A percentile compares a stretch with the other conserved stretches of the same genome.
phyloP scores from a whole-genome alignment of 2,888 invertebrate species.

The Cyrtodaria siliqua region DNA sequence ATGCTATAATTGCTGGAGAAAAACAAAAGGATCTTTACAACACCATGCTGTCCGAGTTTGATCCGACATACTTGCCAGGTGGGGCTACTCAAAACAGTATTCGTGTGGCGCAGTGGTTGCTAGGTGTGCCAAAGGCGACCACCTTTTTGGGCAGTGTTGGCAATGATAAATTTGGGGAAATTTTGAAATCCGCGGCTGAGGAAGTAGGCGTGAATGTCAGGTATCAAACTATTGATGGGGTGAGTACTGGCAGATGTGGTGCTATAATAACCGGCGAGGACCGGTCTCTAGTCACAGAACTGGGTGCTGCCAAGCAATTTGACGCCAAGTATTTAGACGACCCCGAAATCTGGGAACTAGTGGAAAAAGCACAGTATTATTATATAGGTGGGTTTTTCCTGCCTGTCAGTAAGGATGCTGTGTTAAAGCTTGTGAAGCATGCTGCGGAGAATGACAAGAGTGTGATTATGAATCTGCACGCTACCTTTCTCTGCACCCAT shows the following conservation, averaged over 20 bases:
- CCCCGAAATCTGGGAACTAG: conserved; percentile 90
- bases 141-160: conserved; percentile 98
- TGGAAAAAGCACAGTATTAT: conserved; percentile 93
- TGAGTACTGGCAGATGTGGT: conserved; percentile 97
- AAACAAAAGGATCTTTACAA: conserved; percentile 92
- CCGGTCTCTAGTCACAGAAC: conserved; percentile 97
- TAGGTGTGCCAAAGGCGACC: conserved; percentile 92
- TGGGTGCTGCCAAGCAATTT: conserved; percentile 97
- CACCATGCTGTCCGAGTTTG: conserved; percentile 87
- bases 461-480: conserved; percentile 97
- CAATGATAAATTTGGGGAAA: conserved; percentile 94
- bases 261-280: conserved; percentile 94
- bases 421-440: conserved; percentile 92
- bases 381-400: conserved; percentile 98
- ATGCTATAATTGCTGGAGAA: conserved; percentile 97
- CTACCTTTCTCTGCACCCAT: conserved; percentile 96
- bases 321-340: conserved; percentile 91
- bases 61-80: conserved; percentile 94
- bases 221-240: conserved; percentile 90
- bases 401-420: conserved; percentile 96
- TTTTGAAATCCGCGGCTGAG: conserved; percentile 92
- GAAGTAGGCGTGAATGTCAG: conserved; percentile 93
- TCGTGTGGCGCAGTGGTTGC: conserved; percentile 96
- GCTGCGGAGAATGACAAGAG: conserved; percentile 91
- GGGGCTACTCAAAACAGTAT: conserved; percentile 98